Percentiles rank a stretch among this genome's conserved stretches.
Conservation (phyloP, 1,140 invertebrate species). For the Hylaeus anthracinus region DNA sequence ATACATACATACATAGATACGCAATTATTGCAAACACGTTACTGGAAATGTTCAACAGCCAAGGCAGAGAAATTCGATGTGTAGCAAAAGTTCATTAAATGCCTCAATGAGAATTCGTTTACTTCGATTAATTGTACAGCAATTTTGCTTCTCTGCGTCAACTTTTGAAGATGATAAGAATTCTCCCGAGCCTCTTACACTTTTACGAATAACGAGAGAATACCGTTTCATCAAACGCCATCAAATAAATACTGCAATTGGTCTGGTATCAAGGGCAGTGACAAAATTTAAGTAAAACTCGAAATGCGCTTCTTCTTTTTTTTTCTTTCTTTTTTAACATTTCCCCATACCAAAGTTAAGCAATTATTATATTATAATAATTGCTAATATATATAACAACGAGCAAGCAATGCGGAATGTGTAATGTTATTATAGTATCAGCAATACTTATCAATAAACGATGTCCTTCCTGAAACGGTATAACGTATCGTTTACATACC, state of each 20-base stretch:
- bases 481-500: background rate
- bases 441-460: background rate
- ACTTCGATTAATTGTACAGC: too few species aligned
- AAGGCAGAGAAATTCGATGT: too few species aligned
- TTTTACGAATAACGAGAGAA: background rate
- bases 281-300: slow-evolving; percentile 34
- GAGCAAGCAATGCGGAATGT: slow-evolving; percentile 11
- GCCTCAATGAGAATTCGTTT: too few species aligned
- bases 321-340: background rate
- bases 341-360: slow-evolving; percentile 8
- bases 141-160: background rate
- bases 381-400: background rate
- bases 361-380: too few species aligned
- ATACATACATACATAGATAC: too few species aligned
- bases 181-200: background rate
- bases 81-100: too few species aligned
- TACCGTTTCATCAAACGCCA: background rate
- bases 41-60: too few species aligned
- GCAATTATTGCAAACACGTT: too few species aligned
- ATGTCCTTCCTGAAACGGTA: background rate
- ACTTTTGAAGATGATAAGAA: background rate
- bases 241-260: slow-evolving; percentile 31
- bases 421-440: background rate
- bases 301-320: background rate
- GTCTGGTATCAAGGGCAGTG: slow-evolving; percentile 34